A percentile compares a stretch with the other conserved stretches of the same genome.
These are phyloP conservation scores for Microtus oregoni DNA, from an alignment of 2,113 vertebrate species.

Conservation along the genomic window DNA sequence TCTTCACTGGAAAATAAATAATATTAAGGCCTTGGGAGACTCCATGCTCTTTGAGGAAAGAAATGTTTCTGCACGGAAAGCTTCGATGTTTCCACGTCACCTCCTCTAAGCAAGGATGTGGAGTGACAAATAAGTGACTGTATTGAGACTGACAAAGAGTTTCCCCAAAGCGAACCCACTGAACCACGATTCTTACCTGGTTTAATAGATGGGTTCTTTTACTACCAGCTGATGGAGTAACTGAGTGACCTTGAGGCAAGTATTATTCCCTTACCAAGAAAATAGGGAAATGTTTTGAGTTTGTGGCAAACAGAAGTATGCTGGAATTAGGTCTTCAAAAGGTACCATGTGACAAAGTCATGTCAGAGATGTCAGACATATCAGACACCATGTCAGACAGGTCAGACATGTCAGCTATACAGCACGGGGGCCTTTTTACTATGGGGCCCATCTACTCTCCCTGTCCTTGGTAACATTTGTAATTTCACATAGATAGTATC, in stretches of 20 bases:
- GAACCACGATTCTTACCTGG: constrained; percentile 71
- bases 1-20: constrained; percentile 48
- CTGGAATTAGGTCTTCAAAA: background rate
- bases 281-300: background rate
- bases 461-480: background rate
- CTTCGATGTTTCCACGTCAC: constrained; percentile 70
- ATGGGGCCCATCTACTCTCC: background rate
- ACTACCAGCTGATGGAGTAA: background rate
- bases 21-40: background rate
- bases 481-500: background rate
- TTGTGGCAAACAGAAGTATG: constrained; percentile 9
- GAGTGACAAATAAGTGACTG: constrained; percentile 76
- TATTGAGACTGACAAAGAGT: constrained; percentile 79
- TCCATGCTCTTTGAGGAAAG: constrained; percentile 66
- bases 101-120: constrained; percentile 66
- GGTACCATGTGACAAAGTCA: background rate
- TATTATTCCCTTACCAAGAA: constrained; percentile 2
- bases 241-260: background rate
- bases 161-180: constrained; percentile 79
- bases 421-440: background rate
- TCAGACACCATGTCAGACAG: background rate
- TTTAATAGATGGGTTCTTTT: constrained; percentile 52
- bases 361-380: background rate
- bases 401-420: background rate
- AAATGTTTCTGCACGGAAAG: constrained; percentile 67